Evolutionary conservation across 1,140 invertebrate species (phyloP).

Genomic region (Helicoverpa armigera): DNA sequence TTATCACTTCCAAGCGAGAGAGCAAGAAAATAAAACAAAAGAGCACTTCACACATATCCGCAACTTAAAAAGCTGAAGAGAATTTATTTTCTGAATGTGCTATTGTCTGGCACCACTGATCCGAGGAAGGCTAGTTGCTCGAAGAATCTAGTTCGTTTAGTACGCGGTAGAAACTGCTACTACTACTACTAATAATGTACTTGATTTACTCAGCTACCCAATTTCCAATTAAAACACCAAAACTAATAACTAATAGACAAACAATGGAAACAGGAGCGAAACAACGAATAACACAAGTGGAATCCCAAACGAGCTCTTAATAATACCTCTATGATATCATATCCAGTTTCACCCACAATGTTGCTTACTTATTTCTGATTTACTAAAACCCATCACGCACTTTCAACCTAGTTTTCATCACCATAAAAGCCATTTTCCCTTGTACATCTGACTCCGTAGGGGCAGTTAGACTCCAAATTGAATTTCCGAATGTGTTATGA

Average conservation of each 20-base stretch:
- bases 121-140: too few relatives aligned
- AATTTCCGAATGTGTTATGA: constrained; percentile 65
- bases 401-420: constrained; percentile 41
- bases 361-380: constrained; percentile 68
- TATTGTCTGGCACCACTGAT: too few relatives aligned
- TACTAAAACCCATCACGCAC: constrained; percentile 31
- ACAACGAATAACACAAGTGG: constrained; percentile 69
- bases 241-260: background rate
- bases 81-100: too few relatives aligned
- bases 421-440: constrained; percentile 49
- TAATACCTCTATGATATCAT: constrained; percentile 77
- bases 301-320: constrained; percentile 82
- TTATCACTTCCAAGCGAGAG: too few relatives aligned
- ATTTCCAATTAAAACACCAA: background rate
- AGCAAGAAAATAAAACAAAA: too few relatives aligned
- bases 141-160: too few relatives aligned
- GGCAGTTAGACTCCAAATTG: constrained; percentile 60
- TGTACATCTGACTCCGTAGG: background rate
- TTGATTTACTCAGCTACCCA: background rate
- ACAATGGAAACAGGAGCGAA: constrained; percentile 61
- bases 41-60: too few relatives aligned
- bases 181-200: too few relatives aligned
- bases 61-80: too few relatives aligned
- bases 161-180: too few relatives aligned
- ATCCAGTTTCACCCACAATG: constrained; percentile 66